Percentiles rank a stretch among this genome's conserved stretches.
phyloP scores from a whole-genome alignment of 2,888 invertebrate species.

The Acanthosepion esculentum region DNA sequence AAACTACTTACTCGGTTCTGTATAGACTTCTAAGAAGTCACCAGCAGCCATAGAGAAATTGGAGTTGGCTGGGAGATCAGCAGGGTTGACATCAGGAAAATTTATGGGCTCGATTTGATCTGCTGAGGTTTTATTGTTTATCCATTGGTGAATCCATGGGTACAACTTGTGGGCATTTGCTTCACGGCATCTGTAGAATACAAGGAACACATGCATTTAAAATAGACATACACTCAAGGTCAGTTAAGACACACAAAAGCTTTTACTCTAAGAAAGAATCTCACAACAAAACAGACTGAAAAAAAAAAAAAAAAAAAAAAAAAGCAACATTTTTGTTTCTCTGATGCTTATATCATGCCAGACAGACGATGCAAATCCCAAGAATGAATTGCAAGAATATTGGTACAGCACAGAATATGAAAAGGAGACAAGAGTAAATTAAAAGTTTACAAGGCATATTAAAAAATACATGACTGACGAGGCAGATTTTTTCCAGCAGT shows the following conservation, averaged over 20 bases:
- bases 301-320: no score
- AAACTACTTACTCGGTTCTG: slow-evolving; percentile 65
- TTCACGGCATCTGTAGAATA: slow-evolving; percentile 78
- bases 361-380: no score
- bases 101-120: slow-evolving; percentile 86
- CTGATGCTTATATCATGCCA: no score
- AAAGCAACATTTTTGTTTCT: no score
- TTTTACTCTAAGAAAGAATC: no score
- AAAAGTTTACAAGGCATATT: neutral
- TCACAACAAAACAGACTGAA: no score
- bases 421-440: no score
- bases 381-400: no score
- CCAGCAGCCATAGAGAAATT: slow-evolving; percentile 96
- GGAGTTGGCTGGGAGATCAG: slow-evolving; percentile 80
- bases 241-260: no score
- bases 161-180: slow-evolving; percentile 86
- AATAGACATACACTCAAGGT: no score
- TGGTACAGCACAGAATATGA: no score
- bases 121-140: slow-evolving; percentile 87
- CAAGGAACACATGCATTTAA: neutral
- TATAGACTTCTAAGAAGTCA: slow-evolving; percentile 90
- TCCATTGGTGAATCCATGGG: slow-evolving; percentile 96
- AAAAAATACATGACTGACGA: neutral
- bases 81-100: slow-evolving; percentile 92
- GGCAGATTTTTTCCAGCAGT: no score